These are phyloP conservation scores for Aldrovandia affinis DNA, from an alignment of 2,797 vertebrate species.

Conservation along the genomic window DNA sequence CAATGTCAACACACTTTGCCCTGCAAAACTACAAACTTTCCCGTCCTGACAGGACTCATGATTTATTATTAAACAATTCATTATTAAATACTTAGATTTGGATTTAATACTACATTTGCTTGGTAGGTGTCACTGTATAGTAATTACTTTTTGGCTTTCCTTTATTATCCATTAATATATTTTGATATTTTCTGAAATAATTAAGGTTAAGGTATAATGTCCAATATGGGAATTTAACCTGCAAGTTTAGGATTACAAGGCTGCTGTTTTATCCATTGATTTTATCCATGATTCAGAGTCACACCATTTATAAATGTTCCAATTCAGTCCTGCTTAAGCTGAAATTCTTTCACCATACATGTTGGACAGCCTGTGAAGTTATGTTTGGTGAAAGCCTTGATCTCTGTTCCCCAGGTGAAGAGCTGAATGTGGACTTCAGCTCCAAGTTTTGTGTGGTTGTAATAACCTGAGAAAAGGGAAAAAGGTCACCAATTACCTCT, in stretches of 20 bases:
- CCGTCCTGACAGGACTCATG: too few relatives aligned
- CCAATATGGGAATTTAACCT: background rate
- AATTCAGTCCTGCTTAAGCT: background rate
- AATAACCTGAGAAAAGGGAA: background rate
- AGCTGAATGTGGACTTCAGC: too few relatives aligned
- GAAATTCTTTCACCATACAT: background rate
- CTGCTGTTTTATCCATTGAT: background rate
- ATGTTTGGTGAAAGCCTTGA: background rate
- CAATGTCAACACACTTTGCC: too few relatives aligned
- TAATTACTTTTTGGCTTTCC: too few relatives aligned
- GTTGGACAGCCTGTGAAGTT: background rate
- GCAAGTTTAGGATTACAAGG: background rate
- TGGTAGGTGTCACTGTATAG: background rate
- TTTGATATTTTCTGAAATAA: slow-evolving; percentile 4
- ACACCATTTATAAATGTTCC: background rate
- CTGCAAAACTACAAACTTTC: too few relatives aligned
- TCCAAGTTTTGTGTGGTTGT: background rate
- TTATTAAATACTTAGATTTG: too few relatives aligned
- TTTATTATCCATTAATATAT: background rate
- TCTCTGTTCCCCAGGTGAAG: background rate
- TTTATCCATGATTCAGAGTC: background rate
- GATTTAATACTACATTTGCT: too few relatives aligned
- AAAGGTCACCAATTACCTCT: background rate
- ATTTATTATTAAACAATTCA: too few relatives aligned
- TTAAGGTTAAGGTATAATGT: background rate